phyloP scores from a whole-genome alignment of 2,113 vertebrate genomes.

The Macrotis lagotis region DNA sequence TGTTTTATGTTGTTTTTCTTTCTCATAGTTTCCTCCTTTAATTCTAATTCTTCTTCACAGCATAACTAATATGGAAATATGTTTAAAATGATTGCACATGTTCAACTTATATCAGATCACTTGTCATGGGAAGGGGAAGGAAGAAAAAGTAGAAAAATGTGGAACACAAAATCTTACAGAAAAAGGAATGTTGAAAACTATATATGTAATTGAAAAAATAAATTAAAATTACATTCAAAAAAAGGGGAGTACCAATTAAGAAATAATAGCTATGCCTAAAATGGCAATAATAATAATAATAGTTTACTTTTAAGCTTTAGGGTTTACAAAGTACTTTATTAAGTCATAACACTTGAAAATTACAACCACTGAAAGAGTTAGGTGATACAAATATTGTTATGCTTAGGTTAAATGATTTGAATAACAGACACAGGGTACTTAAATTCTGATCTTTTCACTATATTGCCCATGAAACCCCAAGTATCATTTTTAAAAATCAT shows the following conservation, averaged over 20 bases:
- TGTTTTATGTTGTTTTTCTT: too few species aligned
- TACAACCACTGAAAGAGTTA: not conserved
- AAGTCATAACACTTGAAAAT: not conserved
- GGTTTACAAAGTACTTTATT: not conserved
- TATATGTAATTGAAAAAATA: too few species aligned
- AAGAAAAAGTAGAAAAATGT: too few species aligned
- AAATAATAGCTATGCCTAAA: not conserved
- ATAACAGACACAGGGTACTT: not conserved
- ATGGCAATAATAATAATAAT: not conserved
- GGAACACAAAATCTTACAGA: too few species aligned
- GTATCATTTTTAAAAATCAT: not conserved
- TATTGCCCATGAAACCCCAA: not conserved
- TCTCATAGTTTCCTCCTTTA: too few species aligned
- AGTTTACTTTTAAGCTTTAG: not conserved
- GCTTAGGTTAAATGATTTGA: not conserved
- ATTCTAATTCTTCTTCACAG: too few species aligned
- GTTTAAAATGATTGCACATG: too few species aligned
- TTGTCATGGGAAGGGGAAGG: too few species aligned
- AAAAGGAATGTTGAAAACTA: too few species aligned
- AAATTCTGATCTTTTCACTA: not conserved
- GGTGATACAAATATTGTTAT: not conserved
- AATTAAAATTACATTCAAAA: too few species aligned
- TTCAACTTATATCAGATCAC: too few species aligned
- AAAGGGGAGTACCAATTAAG: not conserved
- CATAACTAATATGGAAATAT: too few species aligned